phyloP scores from a whole-genome alignment of 2,113 vertebrate genomes.

The Equus quagga region DNA sequence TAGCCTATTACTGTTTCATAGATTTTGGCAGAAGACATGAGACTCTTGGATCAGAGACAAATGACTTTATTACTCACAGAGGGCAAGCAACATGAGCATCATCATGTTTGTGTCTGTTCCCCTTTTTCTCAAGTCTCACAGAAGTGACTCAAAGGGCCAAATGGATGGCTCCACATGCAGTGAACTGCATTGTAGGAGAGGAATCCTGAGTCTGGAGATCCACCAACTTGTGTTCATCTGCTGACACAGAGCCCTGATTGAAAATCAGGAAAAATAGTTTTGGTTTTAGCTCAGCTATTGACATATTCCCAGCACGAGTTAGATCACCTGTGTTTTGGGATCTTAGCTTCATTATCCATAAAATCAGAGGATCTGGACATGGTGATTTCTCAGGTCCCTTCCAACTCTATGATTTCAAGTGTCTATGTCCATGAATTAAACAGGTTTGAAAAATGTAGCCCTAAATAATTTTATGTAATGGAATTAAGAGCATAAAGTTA shows the following conservation, averaged over 20 bases:
- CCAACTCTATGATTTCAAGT: not conserved
- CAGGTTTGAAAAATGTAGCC: not conserved
- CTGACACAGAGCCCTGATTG: not conserved
- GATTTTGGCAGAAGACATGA: not conserved
- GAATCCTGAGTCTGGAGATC: not conserved
- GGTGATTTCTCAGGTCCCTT: not conserved
- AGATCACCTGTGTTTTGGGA: not conserved
- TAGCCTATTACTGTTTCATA: not conserved
- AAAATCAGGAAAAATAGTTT: not conserved
- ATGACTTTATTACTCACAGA: not conserved
- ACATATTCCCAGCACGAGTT: not conserved
- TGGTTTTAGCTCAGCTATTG: not conserved
- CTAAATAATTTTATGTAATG: not conserved
- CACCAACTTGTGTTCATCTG: not conserved
- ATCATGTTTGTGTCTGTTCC: not conserved
- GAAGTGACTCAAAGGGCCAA: not conserved
- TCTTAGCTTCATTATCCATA: not conserved
- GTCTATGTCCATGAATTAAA: not conserved
- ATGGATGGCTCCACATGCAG: accelerated
- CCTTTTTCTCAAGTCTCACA: not conserved
- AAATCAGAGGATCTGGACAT: not conserved
- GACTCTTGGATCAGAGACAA: not conserved
- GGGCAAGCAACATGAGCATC: not conserved
- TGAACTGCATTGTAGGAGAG: not conserved
- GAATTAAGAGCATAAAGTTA: not conserved